These are phyloP conservation scores for Chlorops oryzae DNA, from an alignment of 1,140 invertebrate genomes.

Conservation along the genomic window DNA sequence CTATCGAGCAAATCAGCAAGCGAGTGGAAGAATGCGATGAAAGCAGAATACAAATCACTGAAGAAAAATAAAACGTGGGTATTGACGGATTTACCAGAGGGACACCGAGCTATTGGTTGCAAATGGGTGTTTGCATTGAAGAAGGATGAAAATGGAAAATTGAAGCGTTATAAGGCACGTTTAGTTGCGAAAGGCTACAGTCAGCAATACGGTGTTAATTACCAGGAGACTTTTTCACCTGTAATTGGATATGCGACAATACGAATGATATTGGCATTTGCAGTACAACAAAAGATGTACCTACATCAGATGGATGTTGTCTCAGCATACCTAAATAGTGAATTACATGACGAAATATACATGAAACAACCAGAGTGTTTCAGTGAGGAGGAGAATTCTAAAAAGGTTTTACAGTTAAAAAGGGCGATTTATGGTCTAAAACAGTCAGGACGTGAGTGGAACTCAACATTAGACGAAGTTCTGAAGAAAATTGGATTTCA, in stretches of 20 bases:
- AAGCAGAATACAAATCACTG: conserved; percentile 30
- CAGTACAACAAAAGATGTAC: conserved; percentile 23
- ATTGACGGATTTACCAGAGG: conserved; percentile 21
- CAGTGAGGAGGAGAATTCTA: conserved; percentile 1
- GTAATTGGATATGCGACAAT: conserved; percentile 12
- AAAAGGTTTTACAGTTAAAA: conserved; percentile 27
- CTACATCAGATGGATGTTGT: conserved; percentile 40
- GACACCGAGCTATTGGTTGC: conserved; percentile 24
- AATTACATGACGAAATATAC: conserved; percentile 38
- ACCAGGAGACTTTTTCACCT: conserved; percentile 17
- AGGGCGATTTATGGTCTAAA: conserved; percentile 38
- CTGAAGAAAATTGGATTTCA: conserved; percentile 1
- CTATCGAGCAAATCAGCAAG: conserved; percentile 1
- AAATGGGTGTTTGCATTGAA: conserved; percentile 49
- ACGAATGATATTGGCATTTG: conserved; percentile 21
- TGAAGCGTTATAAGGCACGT: conserved; percentile 32
- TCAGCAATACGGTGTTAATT: conserved; percentile 15
- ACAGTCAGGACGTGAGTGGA: conserved; percentile 32
- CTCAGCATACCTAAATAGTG: conserved; percentile 48
- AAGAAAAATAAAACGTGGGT: conserved; percentile 39
- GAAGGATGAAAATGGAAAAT: conserved; percentile 31
- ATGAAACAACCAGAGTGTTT: conserved; percentile 16
- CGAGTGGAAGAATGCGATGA: conserved; percentile 29
- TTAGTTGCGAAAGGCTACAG: conserved; percentile 33
- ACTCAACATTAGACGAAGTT: conserved; percentile 20